Evolutionary conservation across 1,140 invertebrate species (phyloP), one percentile per base, ranked within the genome.

Genomic region (Drosophila parabipectinata): DNA sequence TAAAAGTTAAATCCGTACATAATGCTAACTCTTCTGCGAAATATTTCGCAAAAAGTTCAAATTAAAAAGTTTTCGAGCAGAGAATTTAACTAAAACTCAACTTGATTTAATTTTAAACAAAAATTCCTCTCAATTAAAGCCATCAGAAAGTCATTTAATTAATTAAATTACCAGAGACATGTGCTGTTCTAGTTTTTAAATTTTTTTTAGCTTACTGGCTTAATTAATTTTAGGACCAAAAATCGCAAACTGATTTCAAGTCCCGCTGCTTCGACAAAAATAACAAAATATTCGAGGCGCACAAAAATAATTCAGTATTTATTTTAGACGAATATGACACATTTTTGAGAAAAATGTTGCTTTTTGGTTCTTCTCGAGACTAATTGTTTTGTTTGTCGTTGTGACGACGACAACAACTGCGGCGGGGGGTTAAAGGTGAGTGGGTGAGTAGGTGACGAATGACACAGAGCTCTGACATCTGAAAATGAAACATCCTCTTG

Each of bases 371-470:
- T 63, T 69, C 73, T 75, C 72, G 58, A 64, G 39, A 80, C 74
- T 85, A 85, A 85, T 85, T 85, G 81, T 72, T 77, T 71, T 85
- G 81, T 72, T 77, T 71, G 66, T 14, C 55, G 45, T 37, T 28
- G 9, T 54, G 50, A 28, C 26, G 26, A 7, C 26, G 10, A 21
- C n/a, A n/a, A n/a, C n/a, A n/a, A n/a, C n/a, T n/a, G n/a, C n/a
- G n/a, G n/a, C n/a, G 32, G 47, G 53, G 74, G 37, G 50, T 57
- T n/a, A 75, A 75, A 79, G 66, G 63, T 69, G 54, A 61, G 15
- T 34, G 69, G 34, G 52, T 82, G 74, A 82, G n/a, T 34, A 63
- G 34, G 52, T 82, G 74, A 82, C 69, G 82, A 78, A 82, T 71
- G 54, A 26, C 51, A 10, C 53, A 56, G 55, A 63, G 39, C 34